Conservation (phyloP, 23 tunicate genomes). For the Oikopleura albicans region DNA sequence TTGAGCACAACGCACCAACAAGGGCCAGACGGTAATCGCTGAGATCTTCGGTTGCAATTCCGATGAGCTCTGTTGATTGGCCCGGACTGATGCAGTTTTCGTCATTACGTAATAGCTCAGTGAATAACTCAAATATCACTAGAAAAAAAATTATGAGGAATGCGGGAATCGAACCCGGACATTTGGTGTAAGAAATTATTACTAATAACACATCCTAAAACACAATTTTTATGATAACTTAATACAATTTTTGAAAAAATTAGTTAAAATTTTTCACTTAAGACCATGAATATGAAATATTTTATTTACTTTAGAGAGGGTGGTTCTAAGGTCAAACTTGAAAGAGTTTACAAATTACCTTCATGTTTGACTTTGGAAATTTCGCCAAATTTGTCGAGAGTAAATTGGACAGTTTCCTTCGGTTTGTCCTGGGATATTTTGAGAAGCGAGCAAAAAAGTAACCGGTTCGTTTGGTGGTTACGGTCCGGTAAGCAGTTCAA, state of each 20-base stretch:
- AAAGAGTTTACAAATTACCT: background rate
- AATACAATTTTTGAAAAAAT: no score
- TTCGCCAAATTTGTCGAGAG: background rate
- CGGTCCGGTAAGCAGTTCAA: background rate
- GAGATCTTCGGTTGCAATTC: background rate
- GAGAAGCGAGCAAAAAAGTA: constrained; percentile 5
- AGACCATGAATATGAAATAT: no score
- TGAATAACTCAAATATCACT: background rate
- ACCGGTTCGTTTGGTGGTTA: background rate
- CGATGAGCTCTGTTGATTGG: background rate
- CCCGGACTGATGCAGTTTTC: background rate
- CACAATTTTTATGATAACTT: no score
- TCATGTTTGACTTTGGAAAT: background rate
- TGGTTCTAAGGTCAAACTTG: background rate
- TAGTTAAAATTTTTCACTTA: no score
- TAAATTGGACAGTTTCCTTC: background rate
- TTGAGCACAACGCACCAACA: background rate
- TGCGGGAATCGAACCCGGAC: no score
- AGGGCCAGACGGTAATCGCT: background rate
- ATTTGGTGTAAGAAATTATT: no score
- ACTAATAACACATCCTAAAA: no score
- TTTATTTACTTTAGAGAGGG: no score
- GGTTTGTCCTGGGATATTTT: background rate
- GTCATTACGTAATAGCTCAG: background rate
- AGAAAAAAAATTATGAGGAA: background rate